These are phyloP conservation scores for Seriola aureovittata DNA, from an alignment of 2,113 vertebrate genomes.

Conservation along the genomic window DNA sequence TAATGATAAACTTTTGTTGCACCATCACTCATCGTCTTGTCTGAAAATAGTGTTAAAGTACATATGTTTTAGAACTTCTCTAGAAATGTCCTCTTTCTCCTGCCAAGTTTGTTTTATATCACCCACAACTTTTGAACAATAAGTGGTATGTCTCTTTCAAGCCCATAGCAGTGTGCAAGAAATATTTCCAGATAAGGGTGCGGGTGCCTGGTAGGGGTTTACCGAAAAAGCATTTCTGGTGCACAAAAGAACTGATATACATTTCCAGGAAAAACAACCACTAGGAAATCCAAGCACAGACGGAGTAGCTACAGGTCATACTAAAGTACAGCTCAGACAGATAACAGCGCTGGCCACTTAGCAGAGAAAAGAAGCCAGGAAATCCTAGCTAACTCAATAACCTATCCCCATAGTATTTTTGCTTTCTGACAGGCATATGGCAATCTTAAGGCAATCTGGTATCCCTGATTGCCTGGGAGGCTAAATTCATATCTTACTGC, in stretches of 20 bases:
- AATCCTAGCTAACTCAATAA: slow-evolving; percentile 56
- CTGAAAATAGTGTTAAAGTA: too few species aligned
- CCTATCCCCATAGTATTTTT: slow-evolving; percentile 37
- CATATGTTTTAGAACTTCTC: too few species aligned
- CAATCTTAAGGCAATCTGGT: slow-evolving; percentile 52
- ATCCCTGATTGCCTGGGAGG: slow-evolving; percentile 52
- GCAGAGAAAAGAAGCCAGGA: slow-evolving; percentile 34
- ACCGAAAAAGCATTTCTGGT: neutral
- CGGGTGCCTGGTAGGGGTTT: neutral
- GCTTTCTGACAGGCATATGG: slow-evolving; percentile 51
- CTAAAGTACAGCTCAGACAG: slow-evolving; percentile 1
- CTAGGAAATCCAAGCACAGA: slow-evolving; percentile 4
- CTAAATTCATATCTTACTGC: slow-evolving; percentile 56
- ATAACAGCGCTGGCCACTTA: slow-evolving; percentile 23
- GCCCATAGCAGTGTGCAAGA: neutral
- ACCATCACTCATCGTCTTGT: too few species aligned
- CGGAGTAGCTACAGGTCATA: neutral
- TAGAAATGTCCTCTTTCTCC: neutral
- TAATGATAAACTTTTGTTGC: too few species aligned
- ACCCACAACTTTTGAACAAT: neutral
- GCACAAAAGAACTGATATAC: neutral
- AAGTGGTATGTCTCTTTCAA: neutral
- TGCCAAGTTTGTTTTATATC: neutral
- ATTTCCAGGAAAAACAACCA: neutral
- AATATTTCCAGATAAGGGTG: neutral